These are phyloP conservation scores for Vulpes lagopus DNA, from an alignment of 2,113 vertebrate species.

Conservation along the genomic window DNA sequence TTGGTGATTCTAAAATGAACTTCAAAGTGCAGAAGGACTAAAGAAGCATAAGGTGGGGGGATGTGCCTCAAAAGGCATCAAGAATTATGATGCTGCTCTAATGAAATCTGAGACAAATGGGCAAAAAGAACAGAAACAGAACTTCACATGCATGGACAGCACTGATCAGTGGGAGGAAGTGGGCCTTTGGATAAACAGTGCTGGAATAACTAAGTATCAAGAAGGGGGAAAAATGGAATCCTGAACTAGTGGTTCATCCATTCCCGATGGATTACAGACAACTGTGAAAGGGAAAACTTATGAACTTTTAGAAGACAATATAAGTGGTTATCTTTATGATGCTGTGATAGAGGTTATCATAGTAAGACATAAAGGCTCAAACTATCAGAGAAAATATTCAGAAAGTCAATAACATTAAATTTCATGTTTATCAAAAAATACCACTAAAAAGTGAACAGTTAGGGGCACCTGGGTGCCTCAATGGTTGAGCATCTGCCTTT, in stretches of 20 bases:
- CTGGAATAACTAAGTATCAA: background rate
- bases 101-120: background rate
- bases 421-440: background rate
- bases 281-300: background rate
- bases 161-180: accelerated
- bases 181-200: background rate
- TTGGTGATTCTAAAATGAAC: background rate
- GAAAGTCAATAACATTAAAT: background rate
- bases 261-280: background rate
- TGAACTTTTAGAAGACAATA: background rate
- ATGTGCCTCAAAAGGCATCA: background rate
- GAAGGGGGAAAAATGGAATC: background rate
- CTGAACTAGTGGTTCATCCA: background rate
- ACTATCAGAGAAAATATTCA: background rate
- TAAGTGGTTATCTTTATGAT: background rate
- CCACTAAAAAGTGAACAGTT: background rate
- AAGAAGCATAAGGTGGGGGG: background rate
- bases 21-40: background rate
- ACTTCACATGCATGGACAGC: accelerated
- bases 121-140: background rate
- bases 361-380: background rate
- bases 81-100: background rate
- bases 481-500: too few species aligned
- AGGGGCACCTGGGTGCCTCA: background rate
- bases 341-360: background rate